phyloP scores from a whole-genome alignment of 2,888 invertebrate species.

The Nemotelus nigrinus region DNA sequence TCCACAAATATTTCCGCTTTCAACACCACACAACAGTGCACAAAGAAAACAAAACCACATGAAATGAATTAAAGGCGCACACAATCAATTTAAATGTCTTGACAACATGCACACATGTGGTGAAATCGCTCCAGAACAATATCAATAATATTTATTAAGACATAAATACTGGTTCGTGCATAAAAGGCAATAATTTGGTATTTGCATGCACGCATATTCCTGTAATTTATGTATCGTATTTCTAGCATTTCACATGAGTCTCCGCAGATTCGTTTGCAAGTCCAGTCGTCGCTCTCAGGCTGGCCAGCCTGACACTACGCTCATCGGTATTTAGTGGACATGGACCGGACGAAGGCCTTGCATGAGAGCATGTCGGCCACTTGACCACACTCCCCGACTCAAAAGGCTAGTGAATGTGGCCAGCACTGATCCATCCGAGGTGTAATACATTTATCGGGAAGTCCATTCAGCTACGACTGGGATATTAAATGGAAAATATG shows the following conservation, averaged over 20 bases:
- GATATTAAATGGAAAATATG: slow-evolving; percentile 10
- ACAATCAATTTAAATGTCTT: slow-evolving; percentile 42
- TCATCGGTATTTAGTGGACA: too few relatives aligned
- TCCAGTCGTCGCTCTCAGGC: too few relatives aligned
- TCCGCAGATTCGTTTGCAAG: slow-evolving; percentile 19
- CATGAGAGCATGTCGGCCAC: slow-evolving; percentile 7
- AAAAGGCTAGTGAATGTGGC: not conserved
- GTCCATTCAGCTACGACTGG: not conserved
- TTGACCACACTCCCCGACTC: slow-evolving; percentile 35
- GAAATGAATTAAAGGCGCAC: slow-evolving; percentile 5
- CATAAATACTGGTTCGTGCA: slow-evolving; percentile 57
- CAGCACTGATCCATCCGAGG: slow-evolving; percentile 4
- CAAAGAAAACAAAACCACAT: not conserved
- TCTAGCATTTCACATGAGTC: slow-evolving; percentile 45
- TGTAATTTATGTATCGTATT: slow-evolving; percentile 50
- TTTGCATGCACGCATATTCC: slow-evolving; percentile 55
- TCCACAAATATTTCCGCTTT: too few relatives aligned
- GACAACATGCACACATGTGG: slow-evolving; percentile 42
- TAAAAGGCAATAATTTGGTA: slow-evolving; percentile 55
- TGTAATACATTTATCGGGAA: slow-evolving; percentile 32
- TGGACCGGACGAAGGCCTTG: not conserved
- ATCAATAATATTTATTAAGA: slow-evolving; percentile 56
- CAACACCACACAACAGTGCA: too few relatives aligned
- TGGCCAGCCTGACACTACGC: too few relatives aligned
- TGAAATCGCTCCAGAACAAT: slow-evolving; percentile 39